A percentile compares a stretch with the other conserved stretches of the same genome.
Conservation (phyloP, 2,797 vertebrate genomes). For the Spinus pinus region DNA sequence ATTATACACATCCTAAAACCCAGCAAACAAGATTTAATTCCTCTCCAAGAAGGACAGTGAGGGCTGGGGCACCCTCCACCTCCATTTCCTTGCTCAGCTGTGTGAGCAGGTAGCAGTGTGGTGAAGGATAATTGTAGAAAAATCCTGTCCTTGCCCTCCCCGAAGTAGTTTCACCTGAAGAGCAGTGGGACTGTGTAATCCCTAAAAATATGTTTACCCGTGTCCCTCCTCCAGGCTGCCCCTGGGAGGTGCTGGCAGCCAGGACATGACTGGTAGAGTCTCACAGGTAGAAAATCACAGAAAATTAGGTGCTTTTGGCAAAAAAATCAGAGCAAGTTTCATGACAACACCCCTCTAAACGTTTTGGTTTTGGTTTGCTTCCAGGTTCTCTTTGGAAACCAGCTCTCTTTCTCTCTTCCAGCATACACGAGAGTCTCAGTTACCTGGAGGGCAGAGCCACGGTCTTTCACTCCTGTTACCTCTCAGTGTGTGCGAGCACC, state of each 20-base stretch:
- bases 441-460: constrained; percentile 85
- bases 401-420: constrained; percentile 55
- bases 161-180: accelerated
- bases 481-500: constrained; percentile 77
- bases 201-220: background rate
- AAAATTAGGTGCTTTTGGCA: background rate
- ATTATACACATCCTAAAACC: background rate
- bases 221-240: background rate
- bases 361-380: background rate
- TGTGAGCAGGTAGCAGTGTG: background rate
- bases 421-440: constrained; percentile 84
- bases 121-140: background rate
- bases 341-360: background rate
- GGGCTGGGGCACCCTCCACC: background rate
- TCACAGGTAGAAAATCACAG: background rate
- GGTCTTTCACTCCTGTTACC: constrained; percentile 87
- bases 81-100: background rate
- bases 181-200: too few relatives aligned
- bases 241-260: accelerated
- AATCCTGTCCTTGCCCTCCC: background rate
- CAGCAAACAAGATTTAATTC: background rate
- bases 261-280: accelerated
- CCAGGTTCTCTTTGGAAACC: background rate
- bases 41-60: background rate
- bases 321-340: background rate